Evolutionary conservation across 2,797 vertebrate species (phyloP).

Genomic region (Galago senegalensis): DNA sequence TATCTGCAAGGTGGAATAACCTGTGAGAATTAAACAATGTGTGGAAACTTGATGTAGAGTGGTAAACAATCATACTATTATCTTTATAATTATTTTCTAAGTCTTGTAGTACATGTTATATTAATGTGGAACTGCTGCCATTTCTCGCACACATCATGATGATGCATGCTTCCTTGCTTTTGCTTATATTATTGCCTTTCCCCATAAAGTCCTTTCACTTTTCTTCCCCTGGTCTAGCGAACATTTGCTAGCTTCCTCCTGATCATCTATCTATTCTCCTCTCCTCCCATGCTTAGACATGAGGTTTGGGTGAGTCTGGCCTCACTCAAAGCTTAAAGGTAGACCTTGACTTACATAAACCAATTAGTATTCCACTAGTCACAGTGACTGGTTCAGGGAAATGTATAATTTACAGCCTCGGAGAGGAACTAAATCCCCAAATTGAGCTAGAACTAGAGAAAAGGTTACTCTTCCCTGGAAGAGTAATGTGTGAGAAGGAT

Average conservation of each 20-base stretch:
- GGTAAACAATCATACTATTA: slow-evolving; percentile 17
- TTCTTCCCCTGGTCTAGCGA: not conserved
- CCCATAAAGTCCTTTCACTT: not conserved
- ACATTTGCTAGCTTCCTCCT: not conserved
- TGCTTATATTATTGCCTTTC: not conserved
- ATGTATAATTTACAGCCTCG: not conserved
- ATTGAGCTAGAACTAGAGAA: not conserved
- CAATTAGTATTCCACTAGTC: not conserved
- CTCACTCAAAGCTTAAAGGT: not conserved
- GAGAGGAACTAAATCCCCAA: not conserved
- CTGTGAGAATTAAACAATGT: not conserved
- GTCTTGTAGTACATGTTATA: not conserved
- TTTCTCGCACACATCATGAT: not conserved
- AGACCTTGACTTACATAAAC: not conserved
- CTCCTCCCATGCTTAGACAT: not conserved
- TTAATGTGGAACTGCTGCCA: not conserved
- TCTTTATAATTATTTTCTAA: slow-evolving; percentile 3
- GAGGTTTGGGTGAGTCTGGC: not conserved
- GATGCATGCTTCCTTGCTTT: not conserved
- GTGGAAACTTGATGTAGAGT: not conserved
- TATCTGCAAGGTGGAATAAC: not conserved
- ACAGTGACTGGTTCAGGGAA: not conserved
- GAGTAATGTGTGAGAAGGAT: not conserved
- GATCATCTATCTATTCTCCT: not conserved
- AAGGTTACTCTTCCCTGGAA: not conserved